Base-by-base conservation (phyloP, 2,113 vertebrate species). In the Rhabdomys dilectus region DNA sequence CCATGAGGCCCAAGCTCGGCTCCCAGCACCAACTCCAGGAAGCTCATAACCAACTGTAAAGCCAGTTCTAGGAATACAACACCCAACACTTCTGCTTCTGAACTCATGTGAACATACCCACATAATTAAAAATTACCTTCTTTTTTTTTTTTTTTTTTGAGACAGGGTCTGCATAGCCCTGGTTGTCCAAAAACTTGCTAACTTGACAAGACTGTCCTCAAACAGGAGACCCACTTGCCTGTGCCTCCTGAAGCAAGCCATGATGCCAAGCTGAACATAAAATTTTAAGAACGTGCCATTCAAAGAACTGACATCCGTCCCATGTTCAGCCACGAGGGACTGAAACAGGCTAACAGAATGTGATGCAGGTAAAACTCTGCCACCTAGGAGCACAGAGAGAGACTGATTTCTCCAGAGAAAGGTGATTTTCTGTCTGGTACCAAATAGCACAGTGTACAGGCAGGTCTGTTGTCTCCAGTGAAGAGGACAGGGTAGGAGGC, bases 401-500 rank as follows among this genome's bases (percentile, higher is more conserved):
- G 72, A 15, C 11, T 0, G 0, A 1, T 22, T 56, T 11, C 48
- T 51, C 34, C 45, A 26, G 3, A 7, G 1, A 17, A 17, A 36
- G 3, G 34, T 0, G 24, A 48, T 86, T 45, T 84, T 24, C 31
- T 36, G 5, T 39, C 26, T 81, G 48, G 5, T 12, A 48, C 9
- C 1, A 56, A 78, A 36, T 0, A 3, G 7, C 4, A 2, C 13
- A 21, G 39, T 39, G 7, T 0, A 36, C 29, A 68, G 36, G 39
- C 45, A 12, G 31, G 1, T 3, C 36, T 26, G 31, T 11, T 17
- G 53, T 0, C 19, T 2, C 7, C 11, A 2, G 89, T 0, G 60
- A 53, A 17, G 64, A 0, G 42, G 68, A 51, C 1, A n/a, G 31
- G 39, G 1, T 3, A 8, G 15, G 0, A 26, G 77, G 9, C 22